A percentile compares a stretch with the other conserved stretches of the same genome.
These are phyloP conservation scores for Lutjanus campechanus DNA, from an alignment of 2,797 vertebrate species.

Conservation along the genomic window DNA sequence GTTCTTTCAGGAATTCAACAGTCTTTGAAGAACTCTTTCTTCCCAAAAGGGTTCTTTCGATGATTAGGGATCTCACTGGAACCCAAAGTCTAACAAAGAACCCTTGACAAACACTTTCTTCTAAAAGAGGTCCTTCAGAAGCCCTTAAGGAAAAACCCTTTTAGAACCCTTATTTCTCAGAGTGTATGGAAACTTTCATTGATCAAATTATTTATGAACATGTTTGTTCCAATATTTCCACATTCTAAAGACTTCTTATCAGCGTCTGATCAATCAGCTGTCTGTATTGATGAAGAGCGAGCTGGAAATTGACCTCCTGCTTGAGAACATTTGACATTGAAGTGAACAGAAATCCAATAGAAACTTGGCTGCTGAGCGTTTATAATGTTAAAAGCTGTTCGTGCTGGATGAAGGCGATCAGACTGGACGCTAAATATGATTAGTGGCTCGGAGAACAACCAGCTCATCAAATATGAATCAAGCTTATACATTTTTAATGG, in stretches of 20 bases:
- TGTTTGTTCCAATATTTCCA: neutral
- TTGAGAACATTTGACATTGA: neutral
- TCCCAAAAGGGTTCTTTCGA: no score
- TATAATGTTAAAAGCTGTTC: conserved; percentile 16
- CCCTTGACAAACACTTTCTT: no score
- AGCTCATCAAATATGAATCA: conserved; percentile 56
- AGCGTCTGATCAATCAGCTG: neutral
- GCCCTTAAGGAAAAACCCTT: no score
- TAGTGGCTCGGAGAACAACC: conserved; percentile 17
- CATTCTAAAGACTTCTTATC: neutral
- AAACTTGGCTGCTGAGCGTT: neutral
- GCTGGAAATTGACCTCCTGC: neutral
- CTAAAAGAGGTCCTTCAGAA: no score
- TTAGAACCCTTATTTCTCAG: no score
- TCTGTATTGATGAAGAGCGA: neutral
- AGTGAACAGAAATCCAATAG: conserved; percentile 18
- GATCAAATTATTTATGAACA: neutral
- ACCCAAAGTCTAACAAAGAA: no score
- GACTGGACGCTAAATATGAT: conserved; percentile 31
- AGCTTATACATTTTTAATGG: conserved; percentile 49
- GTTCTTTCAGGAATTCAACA: no score
- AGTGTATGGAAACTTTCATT: neutral
- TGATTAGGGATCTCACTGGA: no score
- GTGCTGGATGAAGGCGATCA: conserved; percentile 8
- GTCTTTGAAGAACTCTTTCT: no score